Percentiles rank a stretch among this genome's conserved stretches.
phyloP scores from a whole-genome alignment of 2,888 invertebrate genomes.

The Cheiracanthium punctorium region DNA sequence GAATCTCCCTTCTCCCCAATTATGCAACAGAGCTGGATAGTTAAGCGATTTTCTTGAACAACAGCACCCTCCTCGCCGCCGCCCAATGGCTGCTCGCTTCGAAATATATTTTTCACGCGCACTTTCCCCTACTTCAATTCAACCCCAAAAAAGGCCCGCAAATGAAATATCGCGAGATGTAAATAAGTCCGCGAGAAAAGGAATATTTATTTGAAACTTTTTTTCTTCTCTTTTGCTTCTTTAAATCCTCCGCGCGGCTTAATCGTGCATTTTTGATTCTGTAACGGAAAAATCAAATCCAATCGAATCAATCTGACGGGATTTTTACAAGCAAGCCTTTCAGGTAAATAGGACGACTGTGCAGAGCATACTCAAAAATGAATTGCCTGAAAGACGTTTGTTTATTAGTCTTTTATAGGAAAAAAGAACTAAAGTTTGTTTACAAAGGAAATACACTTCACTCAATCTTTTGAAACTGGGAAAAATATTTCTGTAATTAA shows the following conservation, averaged over 20 bases:
- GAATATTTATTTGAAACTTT: constrained; percentile 8
- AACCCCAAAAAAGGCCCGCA: constrained; percentile 28
- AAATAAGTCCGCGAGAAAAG: constrained; percentile 10
- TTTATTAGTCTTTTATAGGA: not conserved
- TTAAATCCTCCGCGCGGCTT: not conserved
- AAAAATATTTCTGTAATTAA: not conserved
- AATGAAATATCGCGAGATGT: constrained; percentile 31
- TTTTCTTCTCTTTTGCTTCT: not conserved
- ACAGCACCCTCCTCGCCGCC: not conserved
- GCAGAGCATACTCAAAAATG: not conserved
- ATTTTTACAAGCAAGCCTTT: not conserved
- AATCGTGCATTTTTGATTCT: constrained; percentile 4
- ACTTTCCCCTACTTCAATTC: not conserved
- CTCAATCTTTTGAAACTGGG: not conserved
- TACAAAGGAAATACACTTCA: not conserved
- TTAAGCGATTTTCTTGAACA: constrained; percentile 62
- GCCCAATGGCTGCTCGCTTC: not conserved
- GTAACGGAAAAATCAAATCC: not conserved
- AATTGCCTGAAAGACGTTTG: not conserved
- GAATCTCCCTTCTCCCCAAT: constrained; percentile 66
- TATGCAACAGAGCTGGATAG: constrained; percentile 70
- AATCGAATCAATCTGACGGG: not conserved
- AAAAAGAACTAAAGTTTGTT: not conserved
- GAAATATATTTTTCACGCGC: not conserved
- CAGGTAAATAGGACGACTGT: not conserved